phyloP scores from a whole-genome alignment of 2,888 invertebrate genomes.

The Digitonthophagus gazella region DNA sequence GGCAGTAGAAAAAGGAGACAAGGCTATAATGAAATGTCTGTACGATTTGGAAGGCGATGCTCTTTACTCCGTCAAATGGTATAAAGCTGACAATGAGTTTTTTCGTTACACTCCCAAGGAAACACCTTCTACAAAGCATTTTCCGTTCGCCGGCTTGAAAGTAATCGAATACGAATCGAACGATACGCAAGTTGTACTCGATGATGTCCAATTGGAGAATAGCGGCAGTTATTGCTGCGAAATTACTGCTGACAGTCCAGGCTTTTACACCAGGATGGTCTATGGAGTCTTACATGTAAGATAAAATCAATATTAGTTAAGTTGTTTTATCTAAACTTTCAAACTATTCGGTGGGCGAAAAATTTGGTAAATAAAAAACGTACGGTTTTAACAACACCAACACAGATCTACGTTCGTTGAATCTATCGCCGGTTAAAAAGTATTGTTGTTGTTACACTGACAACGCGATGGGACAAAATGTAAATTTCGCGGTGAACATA shows the following conservation, averaged over 20 bases:
- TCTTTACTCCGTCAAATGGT: conserved; percentile 70
- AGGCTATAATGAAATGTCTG: conserved; percentile 61
- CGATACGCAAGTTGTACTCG: conserved; percentile 45
- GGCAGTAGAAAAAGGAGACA: conserved; percentile 63
- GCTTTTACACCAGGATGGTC: conserved; percentile 47
- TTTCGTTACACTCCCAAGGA: conserved; percentile 61
- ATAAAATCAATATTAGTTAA: no score
- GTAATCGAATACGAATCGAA: conserved; percentile 58
- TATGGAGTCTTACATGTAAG: conserved; percentile 37
- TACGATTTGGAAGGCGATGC: conserved; percentile 66
- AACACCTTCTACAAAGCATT: conserved; percentile 63
- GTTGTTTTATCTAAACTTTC: no score
- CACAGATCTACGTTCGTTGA: no score
- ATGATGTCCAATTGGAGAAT: conserved; percentile 43
- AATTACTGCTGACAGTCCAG: conserved; percentile 49
- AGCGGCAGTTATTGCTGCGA: conserved; percentile 49
- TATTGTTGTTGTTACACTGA: no score
- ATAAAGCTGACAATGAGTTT: conserved; percentile 63
- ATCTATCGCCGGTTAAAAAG: no score
- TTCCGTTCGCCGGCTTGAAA: conserved; percentile 60
- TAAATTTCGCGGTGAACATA: no score
- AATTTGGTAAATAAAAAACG: no score
- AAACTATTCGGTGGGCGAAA: no score
- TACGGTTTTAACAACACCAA: no score
- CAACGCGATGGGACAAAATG: no score